Evolutionary conservation across 2,113 vertebrate species (phyloP).

Genomic region (Irena cyanogastra): DNA sequence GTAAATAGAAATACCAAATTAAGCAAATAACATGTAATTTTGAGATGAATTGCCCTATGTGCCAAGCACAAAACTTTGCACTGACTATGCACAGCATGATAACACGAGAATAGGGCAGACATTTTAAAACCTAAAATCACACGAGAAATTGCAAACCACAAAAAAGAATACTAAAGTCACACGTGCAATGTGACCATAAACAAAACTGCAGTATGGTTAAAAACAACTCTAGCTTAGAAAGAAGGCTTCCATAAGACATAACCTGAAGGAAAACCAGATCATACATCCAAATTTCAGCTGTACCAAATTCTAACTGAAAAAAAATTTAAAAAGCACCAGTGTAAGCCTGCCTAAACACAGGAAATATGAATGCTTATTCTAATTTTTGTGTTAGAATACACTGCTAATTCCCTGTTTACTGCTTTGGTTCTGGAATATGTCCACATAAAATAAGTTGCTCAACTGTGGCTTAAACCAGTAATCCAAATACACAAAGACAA

Average conservation of each 20-base stretch:
- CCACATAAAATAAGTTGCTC: not conserved
- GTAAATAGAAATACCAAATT: slow-evolving; percentile 63
- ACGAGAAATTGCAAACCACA: not conserved
- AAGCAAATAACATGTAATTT: slow-evolving; percentile 64
- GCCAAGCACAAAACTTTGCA: slow-evolving; percentile 4
- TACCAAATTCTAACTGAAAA: not conserved
- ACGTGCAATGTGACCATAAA: not conserved
- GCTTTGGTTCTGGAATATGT: not conserved
- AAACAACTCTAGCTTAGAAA: not conserved
- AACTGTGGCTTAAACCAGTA: not conserved
- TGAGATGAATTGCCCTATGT: slow-evolving; percentile 17
- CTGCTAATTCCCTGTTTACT: not conserved
- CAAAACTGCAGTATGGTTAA: not conserved
- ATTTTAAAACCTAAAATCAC: slow-evolving; percentile 24
- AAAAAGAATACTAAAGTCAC: not conserved
- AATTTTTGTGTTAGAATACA: not conserved
- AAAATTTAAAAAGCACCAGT: not conserved
- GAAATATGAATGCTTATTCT: not conserved
- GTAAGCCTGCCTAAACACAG: not conserved
- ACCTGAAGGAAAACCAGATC: not conserved
- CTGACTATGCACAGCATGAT: not conserved
- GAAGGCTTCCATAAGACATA: not conserved
- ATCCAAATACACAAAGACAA: not conserved
- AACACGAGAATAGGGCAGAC: not conserved
- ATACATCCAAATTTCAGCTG: not conserved